Percentiles rank a stretch among this genome's conserved stretches.
These are phyloP conservation scores for Habropoda laboriosa DNA, from an alignment of 1,140 invertebrate genomes.

Conservation along the genomic window DNA sequence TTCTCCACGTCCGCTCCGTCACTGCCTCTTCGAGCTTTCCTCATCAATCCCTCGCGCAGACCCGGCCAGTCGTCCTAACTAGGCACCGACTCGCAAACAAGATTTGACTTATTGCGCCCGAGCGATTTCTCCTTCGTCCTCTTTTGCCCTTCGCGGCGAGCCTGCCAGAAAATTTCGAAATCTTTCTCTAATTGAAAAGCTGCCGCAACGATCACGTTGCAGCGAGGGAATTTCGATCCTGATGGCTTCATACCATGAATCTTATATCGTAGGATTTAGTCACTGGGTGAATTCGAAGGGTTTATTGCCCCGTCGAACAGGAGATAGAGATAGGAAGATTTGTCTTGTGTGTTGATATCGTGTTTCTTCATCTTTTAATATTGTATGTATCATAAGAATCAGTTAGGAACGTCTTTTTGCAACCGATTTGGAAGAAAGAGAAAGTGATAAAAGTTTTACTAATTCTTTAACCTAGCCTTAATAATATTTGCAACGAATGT, in stretches of 20 bases:
- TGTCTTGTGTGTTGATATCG: neutral
- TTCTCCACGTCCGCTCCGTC: constrained; percentile 31
- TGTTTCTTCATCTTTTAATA: neutral
- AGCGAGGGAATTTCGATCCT: neutral
- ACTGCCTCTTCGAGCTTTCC: constrained; percentile 59
- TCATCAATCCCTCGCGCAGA: constrained; percentile 68
- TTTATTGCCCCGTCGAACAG: neutral
- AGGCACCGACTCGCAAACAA: constrained; percentile 78
- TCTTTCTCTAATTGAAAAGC: constrained; percentile 50
- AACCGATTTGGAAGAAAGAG: no score
- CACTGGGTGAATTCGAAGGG: neutral
- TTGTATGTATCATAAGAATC: no score
- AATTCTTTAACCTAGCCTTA: no score
- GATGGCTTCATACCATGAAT: neutral
- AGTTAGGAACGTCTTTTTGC: no score
- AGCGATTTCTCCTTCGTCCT: constrained; percentile 70
- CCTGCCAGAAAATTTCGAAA: constrained; percentile 51
- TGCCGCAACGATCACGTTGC: constrained; percentile 1
- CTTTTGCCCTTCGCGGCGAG: constrained; percentile 29
- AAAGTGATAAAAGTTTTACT: no score
- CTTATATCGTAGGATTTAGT: no score
- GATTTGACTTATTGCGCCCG: constrained; percentile 80
- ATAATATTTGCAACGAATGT: no score
- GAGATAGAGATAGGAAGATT: neutral
- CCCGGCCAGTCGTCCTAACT: constrained; percentile 75